phyloP scores from a whole-genome alignment of 2,797 vertebrate species.

The Apodemus agrarius region DNA sequence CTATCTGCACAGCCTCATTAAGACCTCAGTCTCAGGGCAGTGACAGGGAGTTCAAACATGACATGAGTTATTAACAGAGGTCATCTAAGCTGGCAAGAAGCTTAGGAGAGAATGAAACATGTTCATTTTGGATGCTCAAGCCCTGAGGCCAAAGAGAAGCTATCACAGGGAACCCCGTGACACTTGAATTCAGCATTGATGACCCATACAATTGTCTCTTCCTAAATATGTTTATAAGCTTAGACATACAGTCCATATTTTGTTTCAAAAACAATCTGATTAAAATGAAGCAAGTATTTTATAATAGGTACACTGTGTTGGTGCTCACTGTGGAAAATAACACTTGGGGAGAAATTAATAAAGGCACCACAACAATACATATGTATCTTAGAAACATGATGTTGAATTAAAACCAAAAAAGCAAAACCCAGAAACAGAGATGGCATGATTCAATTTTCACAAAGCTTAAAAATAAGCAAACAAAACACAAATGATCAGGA shows the following conservation, averaged over 20 bases:
- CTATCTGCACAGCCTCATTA: accelerated
- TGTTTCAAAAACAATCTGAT: background rate
- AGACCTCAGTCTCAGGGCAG: background rate
- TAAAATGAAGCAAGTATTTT: background rate
- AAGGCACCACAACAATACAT: background rate
- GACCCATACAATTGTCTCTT: background rate
- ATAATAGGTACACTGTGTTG: background rate
- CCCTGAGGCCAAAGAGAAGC: background rate
- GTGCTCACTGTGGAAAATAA: background rate
- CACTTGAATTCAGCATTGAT: background rate
- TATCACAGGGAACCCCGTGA: background rate
- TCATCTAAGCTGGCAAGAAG: background rate
- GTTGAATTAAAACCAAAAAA: background rate
- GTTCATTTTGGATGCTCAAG: background rate
- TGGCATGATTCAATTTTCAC: background rate
- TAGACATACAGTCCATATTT: background rate
- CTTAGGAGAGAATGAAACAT: background rate
- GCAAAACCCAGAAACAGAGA: background rate
- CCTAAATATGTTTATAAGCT: background rate
- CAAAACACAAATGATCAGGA: background rate
- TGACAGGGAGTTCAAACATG: background rate
- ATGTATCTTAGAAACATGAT: background rate
- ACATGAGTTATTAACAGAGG: slow-evolving; percentile 8
- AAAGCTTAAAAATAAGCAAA: slow-evolving; percentile 28
- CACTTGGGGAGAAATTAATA: background rate